A percentile compares a stretch with the other conserved stretches of the same genome.
These are phyloP conservation scores for Vulpes lagopus DNA, from an alignment of 2,113 vertebrate species.

Conservation along the genomic window DNA sequence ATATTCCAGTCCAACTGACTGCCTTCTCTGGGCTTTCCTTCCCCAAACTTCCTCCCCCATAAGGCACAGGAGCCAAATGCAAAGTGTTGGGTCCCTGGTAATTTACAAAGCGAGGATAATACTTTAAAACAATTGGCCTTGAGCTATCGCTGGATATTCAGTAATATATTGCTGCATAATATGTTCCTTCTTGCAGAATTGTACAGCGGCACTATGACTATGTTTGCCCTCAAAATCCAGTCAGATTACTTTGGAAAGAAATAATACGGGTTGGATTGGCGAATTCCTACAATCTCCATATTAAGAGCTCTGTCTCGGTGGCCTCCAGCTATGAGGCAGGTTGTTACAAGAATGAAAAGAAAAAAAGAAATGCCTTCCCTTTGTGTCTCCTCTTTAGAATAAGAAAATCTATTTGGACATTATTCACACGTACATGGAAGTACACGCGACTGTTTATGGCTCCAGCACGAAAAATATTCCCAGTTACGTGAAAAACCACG, in stretches of 20 bases:
- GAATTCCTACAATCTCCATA: neutral
- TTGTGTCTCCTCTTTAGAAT: slow-evolving; percentile 88
- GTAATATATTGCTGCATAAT: neutral
- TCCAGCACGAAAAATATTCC: slow-evolving; percentile 96
- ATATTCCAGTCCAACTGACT: slow-evolving; percentile 40
- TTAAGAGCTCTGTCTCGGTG: neutral
- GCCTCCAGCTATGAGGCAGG: neutral
- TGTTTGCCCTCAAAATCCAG: slow-evolving; percentile 23
- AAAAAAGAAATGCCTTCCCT: neutral
- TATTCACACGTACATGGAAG: slow-evolving; percentile 97
- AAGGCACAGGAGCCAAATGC: slow-evolving; percentile 8
- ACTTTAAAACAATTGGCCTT: neutral
- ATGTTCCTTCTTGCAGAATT: neutral
- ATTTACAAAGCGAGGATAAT: neutral
- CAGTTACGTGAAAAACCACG: slow-evolving; percentile 96
- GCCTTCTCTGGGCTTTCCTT: slow-evolving; percentile 32
- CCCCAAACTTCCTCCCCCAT: slow-evolving; percentile 61
- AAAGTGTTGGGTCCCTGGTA: slow-evolving; percentile 24
- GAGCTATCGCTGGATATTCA: neutral
- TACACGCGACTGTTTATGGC: slow-evolving; percentile 97
- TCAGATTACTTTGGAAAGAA: slow-evolving; percentile 40
- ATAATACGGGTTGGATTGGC: neutral
- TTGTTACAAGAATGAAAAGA: neutral
- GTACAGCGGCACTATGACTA: neutral
- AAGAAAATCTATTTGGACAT: slow-evolving; percentile 96